phyloP scores from a whole-genome alignment of 2,113 vertebrate species.

The Furnarius figulus region DNA sequence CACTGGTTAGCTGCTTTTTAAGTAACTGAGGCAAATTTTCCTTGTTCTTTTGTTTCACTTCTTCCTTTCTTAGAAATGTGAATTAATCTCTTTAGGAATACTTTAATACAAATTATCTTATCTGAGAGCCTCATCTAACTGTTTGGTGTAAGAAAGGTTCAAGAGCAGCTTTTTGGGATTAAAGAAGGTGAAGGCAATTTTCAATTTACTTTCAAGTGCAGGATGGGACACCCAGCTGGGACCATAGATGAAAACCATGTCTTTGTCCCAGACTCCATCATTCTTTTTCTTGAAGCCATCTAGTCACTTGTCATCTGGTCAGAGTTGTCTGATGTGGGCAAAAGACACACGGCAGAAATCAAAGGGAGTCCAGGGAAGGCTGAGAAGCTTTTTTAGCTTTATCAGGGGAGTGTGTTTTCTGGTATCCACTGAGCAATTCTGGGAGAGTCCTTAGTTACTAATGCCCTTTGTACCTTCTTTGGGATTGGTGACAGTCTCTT shows the following conservation, averaged over 20 bases:
- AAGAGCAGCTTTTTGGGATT: not conserved
- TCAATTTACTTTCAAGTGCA: not conserved
- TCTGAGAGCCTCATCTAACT: not conserved
- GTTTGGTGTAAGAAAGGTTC: not conserved
- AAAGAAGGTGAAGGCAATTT: not conserved
- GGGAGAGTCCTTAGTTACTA: not conserved
- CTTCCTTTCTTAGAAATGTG: not conserved
- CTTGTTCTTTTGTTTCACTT: not conserved
- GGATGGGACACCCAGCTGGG: not conserved
- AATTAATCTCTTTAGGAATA: not conserved
- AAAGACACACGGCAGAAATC: not conserved
- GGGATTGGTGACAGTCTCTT: not conserved
- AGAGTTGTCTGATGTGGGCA: not conserved
- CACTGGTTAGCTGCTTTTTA: not conserved
- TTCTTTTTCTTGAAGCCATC: not conserved
- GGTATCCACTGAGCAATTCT: not conserved
- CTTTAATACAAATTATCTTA: not conserved
- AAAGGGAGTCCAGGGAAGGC: not conserved
- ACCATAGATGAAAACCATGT: not conserved
- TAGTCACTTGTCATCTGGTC: not conserved
- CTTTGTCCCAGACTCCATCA: not conserved
- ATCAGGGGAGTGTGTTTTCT: not conserved
- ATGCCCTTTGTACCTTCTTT: not conserved
- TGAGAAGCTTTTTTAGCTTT: not conserved
- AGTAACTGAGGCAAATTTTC: not conserved